Conservation (phyloP, 2,113 vertebrate genomes). For the Myotis lucifugus region DNA sequence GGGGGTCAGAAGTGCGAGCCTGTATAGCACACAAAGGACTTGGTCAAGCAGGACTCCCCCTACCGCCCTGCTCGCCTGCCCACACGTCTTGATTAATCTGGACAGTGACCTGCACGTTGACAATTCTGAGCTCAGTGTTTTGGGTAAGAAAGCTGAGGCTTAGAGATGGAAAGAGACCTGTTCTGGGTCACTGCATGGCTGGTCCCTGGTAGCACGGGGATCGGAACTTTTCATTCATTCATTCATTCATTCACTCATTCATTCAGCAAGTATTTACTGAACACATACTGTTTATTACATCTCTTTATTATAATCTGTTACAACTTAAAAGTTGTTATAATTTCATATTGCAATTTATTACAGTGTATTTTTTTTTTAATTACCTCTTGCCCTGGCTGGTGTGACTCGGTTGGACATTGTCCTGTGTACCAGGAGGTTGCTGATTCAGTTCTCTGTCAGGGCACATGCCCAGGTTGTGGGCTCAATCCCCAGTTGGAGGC, state of each 20-base stretch:
- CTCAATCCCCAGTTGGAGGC: no score
- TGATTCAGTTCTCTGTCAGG: no score
- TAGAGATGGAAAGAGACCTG: not conserved
- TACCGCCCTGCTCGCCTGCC: no score
- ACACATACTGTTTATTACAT: not conserved
- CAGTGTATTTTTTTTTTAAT: not conserved
- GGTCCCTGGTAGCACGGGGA: not conserved
- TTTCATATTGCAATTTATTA: not conserved
- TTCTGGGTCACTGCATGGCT: not conserved
- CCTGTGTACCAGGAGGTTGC: no score
- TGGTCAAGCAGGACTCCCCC: not conserved
- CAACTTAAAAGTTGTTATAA: not conserved
- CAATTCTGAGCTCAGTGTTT: not conserved
- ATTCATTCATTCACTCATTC: not conserved
- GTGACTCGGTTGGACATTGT: no score
- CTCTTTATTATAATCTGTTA: not conserved
- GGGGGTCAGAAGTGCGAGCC: not conserved
- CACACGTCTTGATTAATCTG: not conserved
- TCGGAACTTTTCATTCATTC: not conserved
- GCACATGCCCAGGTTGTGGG: no score
- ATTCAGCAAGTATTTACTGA: not conserved
- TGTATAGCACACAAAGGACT: not conserved
- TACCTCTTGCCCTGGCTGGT: not conserved
- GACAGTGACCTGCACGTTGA: not conserved
- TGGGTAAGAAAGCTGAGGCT: not conserved